Evolutionary conservation across 2,888 invertebrate genomes (phyloP), one percentile per base, ranked within the genome.

Genomic region (Hirtodrosophila histrioides): DNA sequence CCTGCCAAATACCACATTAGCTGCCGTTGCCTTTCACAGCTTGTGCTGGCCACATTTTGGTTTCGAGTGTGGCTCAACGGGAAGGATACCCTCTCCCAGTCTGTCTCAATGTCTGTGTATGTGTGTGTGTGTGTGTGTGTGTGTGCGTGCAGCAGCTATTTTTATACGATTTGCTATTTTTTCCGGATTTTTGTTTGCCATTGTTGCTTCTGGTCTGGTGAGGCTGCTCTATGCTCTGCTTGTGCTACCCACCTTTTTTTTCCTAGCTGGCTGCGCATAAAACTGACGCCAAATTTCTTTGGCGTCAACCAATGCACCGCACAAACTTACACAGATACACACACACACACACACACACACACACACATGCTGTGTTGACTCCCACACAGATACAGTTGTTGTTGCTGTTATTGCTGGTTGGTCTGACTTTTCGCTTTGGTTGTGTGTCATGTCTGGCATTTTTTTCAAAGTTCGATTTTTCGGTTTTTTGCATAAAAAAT

Each of bases 221-320:
- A 36, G 40, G 17, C 27, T 3, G n/a, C 33, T 11, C 27, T 12
- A 4, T 17, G 33, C 33, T 36, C 41, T 39, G 11, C 36, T 31
- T 27, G 31, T 7, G 43, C 49, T 36, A 48, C n/a, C n/a, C 37
- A 56, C 61, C 61, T 75, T 62, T 55, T 62, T 55, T 54, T 41
- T 44, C 35, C 37, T 55, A 57, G 57, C 49, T 50, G 54, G 54
- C 53, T 63, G 69, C 86, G 72, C 78, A 86, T 84, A 84, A 62
- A 84, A 81, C 85, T 86, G 87, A 82, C 82, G 82, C 82, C 82
- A 86, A 82, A 82, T 86, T 86, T 82, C 81, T 86, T 86, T 82
- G 82, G 82, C 82, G 82, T 86, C 87, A 84, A 67, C 78, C 87
- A 84, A 68, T 75, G 78, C 82, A 80, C 63, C 67, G 37, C 37